Evolutionary conservation across 2,113 vertebrate genomes (phyloP).

Genomic region (Trachemys scripta): DNA sequence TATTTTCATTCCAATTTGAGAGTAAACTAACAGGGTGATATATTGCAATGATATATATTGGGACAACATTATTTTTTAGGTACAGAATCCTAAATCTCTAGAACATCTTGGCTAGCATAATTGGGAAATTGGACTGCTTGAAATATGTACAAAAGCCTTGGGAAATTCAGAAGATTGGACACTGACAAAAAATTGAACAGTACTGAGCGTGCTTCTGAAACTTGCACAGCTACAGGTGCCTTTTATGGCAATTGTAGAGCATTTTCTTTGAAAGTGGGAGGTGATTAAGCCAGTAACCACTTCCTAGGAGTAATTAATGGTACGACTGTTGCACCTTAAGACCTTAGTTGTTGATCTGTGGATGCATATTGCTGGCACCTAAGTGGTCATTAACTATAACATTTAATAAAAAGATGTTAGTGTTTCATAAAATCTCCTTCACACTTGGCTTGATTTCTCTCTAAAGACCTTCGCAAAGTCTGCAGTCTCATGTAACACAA

Average conservation of each 20-base stretch:
- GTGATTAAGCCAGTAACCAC: slow-evolving; percentile 13
- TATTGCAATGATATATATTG: not conserved
- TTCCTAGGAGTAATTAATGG: not conserved
- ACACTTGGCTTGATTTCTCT: not conserved
- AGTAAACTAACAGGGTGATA: not conserved
- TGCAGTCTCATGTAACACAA: not conserved
- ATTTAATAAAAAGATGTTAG: not conserved
- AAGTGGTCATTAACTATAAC: not conserved
- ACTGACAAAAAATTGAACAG: not conserved
- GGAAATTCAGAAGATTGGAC: not conserved
- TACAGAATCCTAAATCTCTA: not conserved
- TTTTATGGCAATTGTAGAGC: slow-evolving; percentile 31
- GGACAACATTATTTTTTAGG: not conserved
- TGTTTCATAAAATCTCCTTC: not conserved
- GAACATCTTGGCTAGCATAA: not conserved
- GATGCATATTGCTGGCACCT: not conserved
- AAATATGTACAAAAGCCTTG: not conserved
- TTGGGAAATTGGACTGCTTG: not conserved
- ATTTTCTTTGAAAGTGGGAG: not conserved
- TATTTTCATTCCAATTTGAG: not conserved
- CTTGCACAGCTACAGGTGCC: slow-evolving; percentile 35
- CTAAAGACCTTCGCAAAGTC: not conserved
- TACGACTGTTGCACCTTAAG: not conserved
- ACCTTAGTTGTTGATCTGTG: slow-evolving; percentile 17
- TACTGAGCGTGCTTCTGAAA: not conserved